A percentile compares a stretch with the other conserved stretches of the same genome.
These are phyloP conservation scores for Nasonia oneida DNA, from an alignment of 2,888 invertebrate species.

Conservation along the genomic window DNA sequence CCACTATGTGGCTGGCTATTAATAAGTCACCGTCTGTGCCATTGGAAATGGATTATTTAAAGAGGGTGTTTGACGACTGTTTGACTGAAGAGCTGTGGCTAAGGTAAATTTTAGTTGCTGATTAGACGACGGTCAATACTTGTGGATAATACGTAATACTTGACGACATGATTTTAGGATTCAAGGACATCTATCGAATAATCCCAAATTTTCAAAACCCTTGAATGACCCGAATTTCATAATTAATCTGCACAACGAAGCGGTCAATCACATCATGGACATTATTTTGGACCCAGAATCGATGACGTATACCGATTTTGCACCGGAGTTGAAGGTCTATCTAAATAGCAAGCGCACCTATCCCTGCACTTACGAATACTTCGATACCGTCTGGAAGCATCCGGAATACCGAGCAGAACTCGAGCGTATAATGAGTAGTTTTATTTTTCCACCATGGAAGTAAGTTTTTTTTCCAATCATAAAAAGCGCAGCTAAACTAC, in stretches of 20 bases:
- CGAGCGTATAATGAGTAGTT: constrained; percentile 80
- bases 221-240: constrained; percentile 82
- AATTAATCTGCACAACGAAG: constrained; percentile 85
- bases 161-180: constrained; percentile 68
- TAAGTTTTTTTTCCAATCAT: constrained; percentile 63
- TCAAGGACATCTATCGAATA: constrained; percentile 70
- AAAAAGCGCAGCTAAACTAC: not conserved
- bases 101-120: constrained; percentile 65
- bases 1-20: constrained; percentile 73
- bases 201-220: constrained; percentile 73
- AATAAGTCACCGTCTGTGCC: constrained; percentile 72
- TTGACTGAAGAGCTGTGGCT: constrained; percentile 75
- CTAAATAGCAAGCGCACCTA: constrained; percentile 80
- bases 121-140: not conserved
- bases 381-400: constrained; percentile 83
- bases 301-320: constrained; percentile 83
- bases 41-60: constrained; percentile 73
- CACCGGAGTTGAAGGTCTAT: constrained; percentile 83
- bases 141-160: not conserved
- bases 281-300: constrained; percentile 83
- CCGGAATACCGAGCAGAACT: constrained; percentile 80
- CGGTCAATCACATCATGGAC: constrained; percentile 83
- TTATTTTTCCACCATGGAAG: constrained; percentile 82
- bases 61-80: constrained; percentile 68
- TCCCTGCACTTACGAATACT: constrained; percentile 85